A percentile compares a stretch with the other conserved stretches of the same genome.
Conservation (phyloP, 1,140 invertebrate genomes). For the Hestina assimilis region DNA sequence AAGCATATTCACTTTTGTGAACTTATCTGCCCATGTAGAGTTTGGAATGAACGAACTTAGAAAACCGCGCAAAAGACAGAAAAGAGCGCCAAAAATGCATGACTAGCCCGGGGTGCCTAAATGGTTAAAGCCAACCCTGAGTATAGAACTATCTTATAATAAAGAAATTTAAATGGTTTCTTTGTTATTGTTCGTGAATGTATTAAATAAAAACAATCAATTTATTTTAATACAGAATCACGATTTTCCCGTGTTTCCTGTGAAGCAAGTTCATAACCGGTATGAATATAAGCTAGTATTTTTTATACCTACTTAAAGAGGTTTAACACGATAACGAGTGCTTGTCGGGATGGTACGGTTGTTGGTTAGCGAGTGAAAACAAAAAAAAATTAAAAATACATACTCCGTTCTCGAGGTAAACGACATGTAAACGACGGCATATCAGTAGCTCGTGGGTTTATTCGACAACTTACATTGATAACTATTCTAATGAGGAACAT, state of each 20-base stretch:
- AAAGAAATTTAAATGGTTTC: too few species aligned
- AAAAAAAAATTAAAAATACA: too few species aligned
- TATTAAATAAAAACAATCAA: too few species aligned
- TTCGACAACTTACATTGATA: constrained; percentile 69
- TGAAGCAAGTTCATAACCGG: constrained; percentile 36
- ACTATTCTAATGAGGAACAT: constrained; percentile 72
- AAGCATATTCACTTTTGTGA: too few species aligned
- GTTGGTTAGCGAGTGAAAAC: constrained; percentile 43
- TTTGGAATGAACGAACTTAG: too few species aligned
- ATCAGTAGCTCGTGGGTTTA: constrained; percentile 64
- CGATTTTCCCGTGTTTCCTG: constrained; percentile 17
- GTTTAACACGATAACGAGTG: constrained; percentile 44
- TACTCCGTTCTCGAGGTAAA: constrained; percentile 58
- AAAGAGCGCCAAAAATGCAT: too few species aligned
- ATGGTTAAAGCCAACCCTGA: too few species aligned
- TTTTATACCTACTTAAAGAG: constrained; percentile 56
- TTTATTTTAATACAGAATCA: background rate
- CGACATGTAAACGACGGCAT: constrained; percentile 66
- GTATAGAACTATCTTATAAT: too few species aligned
- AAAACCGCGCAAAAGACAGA: too few species aligned
- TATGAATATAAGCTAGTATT: constrained; percentile 14
- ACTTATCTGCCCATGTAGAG: too few species aligned
- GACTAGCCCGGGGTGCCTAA: too few species aligned
- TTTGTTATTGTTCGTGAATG: too few species aligned
- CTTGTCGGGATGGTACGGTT: constrained; percentile 19